phyloP scores from a whole-genome alignment of 2,113 vertebrate species.

The Hypanus sabinus region DNA sequence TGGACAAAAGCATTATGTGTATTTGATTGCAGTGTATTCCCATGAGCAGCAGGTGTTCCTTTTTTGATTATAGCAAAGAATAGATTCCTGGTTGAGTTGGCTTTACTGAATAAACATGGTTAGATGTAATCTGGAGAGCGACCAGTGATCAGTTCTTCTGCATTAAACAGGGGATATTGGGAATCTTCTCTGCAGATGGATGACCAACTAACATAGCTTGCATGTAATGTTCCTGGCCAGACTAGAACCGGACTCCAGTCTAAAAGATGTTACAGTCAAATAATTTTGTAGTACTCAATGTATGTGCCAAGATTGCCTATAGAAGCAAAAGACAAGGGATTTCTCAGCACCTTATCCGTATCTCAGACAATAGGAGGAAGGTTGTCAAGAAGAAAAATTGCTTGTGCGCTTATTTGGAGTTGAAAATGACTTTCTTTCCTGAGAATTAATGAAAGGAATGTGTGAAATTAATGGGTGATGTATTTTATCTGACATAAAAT shows the following conservation, averaged over 20 bases:
- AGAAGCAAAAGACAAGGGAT: background rate
- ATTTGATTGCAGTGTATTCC: too few relatives aligned
- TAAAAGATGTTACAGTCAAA: background rate
- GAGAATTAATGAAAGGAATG: background rate
- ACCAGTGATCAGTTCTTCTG: background rate
- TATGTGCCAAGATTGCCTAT: background rate
- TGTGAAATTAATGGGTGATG: conserved; percentile 7
- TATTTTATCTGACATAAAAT: background rate
- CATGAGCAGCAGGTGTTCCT: too few relatives aligned
- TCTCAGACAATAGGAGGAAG: background rate
- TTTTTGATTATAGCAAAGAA: too few relatives aligned
- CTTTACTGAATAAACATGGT: too few relatives aligned
- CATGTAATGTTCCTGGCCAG: background rate
- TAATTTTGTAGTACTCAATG: background rate
- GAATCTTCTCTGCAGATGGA: background rate
- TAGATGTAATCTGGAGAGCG: too few relatives aligned
- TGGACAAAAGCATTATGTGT: too few relatives aligned
- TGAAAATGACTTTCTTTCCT: conserved; percentile 11
- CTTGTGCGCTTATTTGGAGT: background rate
- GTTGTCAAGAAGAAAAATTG: background rate
- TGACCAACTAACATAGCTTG: background rate
- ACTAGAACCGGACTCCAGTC: background rate
- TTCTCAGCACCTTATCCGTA: background rate
- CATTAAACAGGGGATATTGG: background rate
- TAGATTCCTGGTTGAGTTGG: too few relatives aligned